phyloP scores from a whole-genome alignment of 2,797 vertebrate genomes.

The Stomatorhinus walkeri region DNA sequence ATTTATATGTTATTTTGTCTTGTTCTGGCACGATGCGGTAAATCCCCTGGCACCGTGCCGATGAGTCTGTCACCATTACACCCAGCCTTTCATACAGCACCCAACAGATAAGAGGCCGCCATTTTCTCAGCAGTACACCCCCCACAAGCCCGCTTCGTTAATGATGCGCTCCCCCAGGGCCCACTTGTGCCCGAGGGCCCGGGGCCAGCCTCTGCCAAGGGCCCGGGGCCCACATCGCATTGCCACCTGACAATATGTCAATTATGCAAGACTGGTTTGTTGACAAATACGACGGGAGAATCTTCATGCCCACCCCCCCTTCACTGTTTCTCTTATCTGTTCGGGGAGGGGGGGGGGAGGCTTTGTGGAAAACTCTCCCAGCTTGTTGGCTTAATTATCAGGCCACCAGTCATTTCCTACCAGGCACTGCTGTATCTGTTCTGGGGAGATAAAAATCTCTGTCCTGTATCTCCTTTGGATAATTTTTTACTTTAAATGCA shows the following conservation, averaged over 20 bases:
- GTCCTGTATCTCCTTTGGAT: slow-evolving; percentile 30
- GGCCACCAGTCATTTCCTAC: slow-evolving; percentile 37
- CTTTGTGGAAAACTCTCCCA: slow-evolving; percentile 47
- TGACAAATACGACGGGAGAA: slow-evolving; percentile 60
- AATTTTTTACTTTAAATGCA: slow-evolving; percentile 34
- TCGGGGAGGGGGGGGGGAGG: slow-evolving; percentile 47
- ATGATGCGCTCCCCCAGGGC: slow-evolving; percentile 43
- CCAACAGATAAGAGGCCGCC: slow-evolving; percentile 68
- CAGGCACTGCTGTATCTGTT: slow-evolving; percentile 42
- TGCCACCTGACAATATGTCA: slow-evolving; percentile 63
- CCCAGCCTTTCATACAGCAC: slow-evolving; percentile 42
- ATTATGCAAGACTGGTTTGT: slow-evolving; percentile 57
- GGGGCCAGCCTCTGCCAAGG: slow-evolving; percentile 9
- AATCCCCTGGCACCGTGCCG: slow-evolving; percentile 61
- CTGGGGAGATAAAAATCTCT: slow-evolving; percentile 24
- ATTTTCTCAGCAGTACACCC: slow-evolving; percentile 64
- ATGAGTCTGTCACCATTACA: slow-evolving; percentile 64
- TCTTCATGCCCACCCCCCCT: slow-evolving; percentile 39
- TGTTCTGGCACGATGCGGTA: slow-evolving; percentile 56
- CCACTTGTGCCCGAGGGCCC: slow-evolving; percentile 47
- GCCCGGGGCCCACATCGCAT: slow-evolving; percentile 41
- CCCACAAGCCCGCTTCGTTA: slow-evolving; percentile 61
- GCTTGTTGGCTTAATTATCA: slow-evolving; percentile 44
- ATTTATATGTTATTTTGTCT: slow-evolving; percentile 49
- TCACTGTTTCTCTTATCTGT: slow-evolving; percentile 60